Conservation (phyloP, 1,140 invertebrate genomes). For the Cydia fagiglandana region DNA sequence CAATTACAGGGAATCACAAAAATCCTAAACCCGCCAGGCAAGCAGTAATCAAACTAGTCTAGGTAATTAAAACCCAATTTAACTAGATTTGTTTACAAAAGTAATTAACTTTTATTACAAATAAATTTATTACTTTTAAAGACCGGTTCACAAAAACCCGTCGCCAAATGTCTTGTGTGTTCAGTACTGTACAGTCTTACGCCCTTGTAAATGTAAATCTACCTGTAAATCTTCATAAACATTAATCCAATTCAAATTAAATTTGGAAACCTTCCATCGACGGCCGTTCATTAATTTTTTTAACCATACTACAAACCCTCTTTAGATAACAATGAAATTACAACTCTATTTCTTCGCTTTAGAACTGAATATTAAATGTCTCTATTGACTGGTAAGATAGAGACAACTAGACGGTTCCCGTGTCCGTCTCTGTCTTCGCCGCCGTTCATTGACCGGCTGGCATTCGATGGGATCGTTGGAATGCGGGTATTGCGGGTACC, state of each 20-base stretch:
- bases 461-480: conserved; percentile 54
- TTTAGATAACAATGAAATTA: conserved; percentile 30
- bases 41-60: too few relatives aligned
- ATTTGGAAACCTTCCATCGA: conserved; percentile 14
- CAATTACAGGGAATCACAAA: too few relatives aligned
- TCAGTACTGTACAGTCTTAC: neutral
- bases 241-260: neutral
- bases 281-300: neutral
- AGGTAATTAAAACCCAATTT: too few relatives aligned
- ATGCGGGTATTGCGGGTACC: conserved; percentile 57
- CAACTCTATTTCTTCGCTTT: conserved; percentile 31
- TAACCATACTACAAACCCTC: neutral
- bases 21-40: too few relatives aligned
- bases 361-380: neutral
- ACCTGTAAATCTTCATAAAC: neutral
- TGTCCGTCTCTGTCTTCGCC: conserved; percentile 52
- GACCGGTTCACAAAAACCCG: neutral
- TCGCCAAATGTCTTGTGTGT: neutral
- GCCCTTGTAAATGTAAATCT: neutral
- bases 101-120: neutral
- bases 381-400: conserved; percentile 32
- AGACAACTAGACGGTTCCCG: conserved; percentile 52
- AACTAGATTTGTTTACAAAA: neutral
- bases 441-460: conserved; percentile 57
- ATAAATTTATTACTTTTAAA: neutral